A percentile compares a stretch with the other conserved stretches of the same genome.
These are phyloP conservation scores for Drosophila saltans DNA, from an alignment of 1,140 invertebrate genomes.

Conservation along the genomic window DNA sequence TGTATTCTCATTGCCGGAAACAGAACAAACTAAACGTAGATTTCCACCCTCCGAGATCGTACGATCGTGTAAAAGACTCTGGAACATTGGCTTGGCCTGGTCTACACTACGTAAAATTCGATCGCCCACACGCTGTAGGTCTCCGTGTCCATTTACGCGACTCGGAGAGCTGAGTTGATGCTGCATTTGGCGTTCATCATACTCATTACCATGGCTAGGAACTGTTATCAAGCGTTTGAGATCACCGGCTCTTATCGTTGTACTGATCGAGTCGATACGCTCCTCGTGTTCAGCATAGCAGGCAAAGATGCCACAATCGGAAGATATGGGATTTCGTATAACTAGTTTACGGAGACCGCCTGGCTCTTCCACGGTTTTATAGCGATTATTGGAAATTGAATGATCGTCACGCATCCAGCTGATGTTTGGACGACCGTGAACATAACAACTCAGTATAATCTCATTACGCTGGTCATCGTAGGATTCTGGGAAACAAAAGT, in stretches of 20 bases:
- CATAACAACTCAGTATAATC: conserved; percentile 86
- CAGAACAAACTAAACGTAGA: conserved; percentile 92
- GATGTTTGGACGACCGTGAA: conserved; percentile 86
- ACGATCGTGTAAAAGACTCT: conserved; percentile 90
- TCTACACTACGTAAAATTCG: conserved; percentile 64
- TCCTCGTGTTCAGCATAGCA: conserved; percentile 85
- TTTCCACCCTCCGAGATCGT: conserved; percentile 89
- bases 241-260: conserved; percentile 58
- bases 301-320: conserved; percentile 87
- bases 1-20: conserved; percentile 91
- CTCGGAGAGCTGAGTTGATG: conserved; percentile 7
- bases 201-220: neutral
- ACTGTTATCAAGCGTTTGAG: conserved; percentile 65
- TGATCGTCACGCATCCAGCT: conserved; percentile 88
- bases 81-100: conserved; percentile 89
- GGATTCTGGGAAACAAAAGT: conserved; percentile 69
- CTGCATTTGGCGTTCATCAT: conserved; percentile 21
- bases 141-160: conserved; percentile 61
- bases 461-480: conserved; percentile 84
- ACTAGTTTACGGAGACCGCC: conserved; percentile 87
- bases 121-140: conserved; percentile 80
- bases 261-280: conserved; percentile 73
- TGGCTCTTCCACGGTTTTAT: conserved; percentile 84
- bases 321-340: conserved; percentile 85
- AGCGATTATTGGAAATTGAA: conserved; percentile 85